Evolutionary conservation across 2,797 vertebrate species (phyloP).

Genomic region (Tokudaia muenninki): DNA sequence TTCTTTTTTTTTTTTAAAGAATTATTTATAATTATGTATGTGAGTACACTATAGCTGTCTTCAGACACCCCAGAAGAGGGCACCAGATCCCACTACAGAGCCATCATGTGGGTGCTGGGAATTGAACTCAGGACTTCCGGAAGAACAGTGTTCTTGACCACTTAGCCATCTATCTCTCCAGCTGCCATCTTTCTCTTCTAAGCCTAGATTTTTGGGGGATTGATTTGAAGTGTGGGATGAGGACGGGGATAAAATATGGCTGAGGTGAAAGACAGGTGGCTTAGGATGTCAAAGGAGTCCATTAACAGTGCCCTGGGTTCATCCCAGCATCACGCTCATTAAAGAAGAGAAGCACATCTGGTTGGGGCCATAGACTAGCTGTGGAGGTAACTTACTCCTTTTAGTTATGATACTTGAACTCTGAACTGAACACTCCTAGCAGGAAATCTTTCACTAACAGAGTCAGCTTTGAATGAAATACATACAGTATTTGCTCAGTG

Average conservation of each 20-base stretch:
- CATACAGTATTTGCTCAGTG: conserved; percentile 25
- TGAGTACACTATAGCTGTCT: no score
- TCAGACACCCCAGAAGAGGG: no score
- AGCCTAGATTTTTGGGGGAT: conserved; percentile 63
- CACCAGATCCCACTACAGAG: no score
- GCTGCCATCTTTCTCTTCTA: conserved; percentile 57
- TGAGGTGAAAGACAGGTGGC: conserved; percentile 36
- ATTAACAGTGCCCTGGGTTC: neutral
- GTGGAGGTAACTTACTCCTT: conserved; percentile 13
- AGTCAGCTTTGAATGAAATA: neutral
- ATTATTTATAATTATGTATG: no score
- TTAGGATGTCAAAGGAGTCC: neutral
- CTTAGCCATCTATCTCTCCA: no score
- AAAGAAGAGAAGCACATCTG: neutral
- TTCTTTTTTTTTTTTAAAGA: no score
- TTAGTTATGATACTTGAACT: conserved; percentile 43
- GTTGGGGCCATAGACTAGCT: neutral
- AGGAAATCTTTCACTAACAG: neutral
- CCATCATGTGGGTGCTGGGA: no score
- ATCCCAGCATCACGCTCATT: neutral
- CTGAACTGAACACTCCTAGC: conserved; percentile 1
- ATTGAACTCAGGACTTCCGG: no score
- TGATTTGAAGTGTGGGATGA: conserved; percentile 7
- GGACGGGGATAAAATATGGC: neutral
- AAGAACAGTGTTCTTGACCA: no score